A percentile compares a stretch with the other conserved stretches of the same genome.
Evolutionary conservation across 2,888 invertebrate genomes (phyloP).

Genomic region (Norana najaformis): DNA sequence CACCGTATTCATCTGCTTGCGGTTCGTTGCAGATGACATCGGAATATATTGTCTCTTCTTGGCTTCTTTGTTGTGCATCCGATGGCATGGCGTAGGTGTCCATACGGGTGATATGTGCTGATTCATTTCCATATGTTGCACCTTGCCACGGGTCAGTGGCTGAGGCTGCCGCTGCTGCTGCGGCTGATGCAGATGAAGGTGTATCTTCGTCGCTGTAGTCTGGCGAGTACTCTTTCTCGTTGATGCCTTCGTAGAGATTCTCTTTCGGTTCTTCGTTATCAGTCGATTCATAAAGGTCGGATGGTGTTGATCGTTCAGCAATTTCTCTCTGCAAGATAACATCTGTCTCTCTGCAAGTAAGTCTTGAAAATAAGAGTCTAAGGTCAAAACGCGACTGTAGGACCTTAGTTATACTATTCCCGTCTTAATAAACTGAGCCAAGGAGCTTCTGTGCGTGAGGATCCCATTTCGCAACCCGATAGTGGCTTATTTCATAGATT

Average conservation of each 20-base stretch:
- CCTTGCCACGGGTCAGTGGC: background rate
- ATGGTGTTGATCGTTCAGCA: background rate
- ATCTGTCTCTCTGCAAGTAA: no score
- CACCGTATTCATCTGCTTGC: background rate
- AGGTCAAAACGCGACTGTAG: background rate
- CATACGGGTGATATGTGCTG: background rate
- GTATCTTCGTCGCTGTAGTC: background rate
- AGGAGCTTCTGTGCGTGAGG: no score
- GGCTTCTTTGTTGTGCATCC: background rate
- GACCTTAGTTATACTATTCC: background rate
- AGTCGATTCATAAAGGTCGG: background rate
- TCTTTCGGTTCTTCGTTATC: background rate
- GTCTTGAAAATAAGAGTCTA: background rate
- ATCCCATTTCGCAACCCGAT: no score
- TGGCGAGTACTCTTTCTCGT: background rate
- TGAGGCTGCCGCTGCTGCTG: background rate
- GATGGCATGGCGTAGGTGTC: background rate
- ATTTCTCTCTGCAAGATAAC: background rate
- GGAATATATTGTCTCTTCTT: background rate
- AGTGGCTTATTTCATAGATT: no score
- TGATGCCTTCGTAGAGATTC: conserved; percentile 18
- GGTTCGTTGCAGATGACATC: background rate
- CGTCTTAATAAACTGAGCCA: background rate
- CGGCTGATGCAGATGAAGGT: background rate
- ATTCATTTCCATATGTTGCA: background rate